Conservation (phyloP, 2,797 vertebrate genomes). For the Bryconaethiops microstoma region DNA sequence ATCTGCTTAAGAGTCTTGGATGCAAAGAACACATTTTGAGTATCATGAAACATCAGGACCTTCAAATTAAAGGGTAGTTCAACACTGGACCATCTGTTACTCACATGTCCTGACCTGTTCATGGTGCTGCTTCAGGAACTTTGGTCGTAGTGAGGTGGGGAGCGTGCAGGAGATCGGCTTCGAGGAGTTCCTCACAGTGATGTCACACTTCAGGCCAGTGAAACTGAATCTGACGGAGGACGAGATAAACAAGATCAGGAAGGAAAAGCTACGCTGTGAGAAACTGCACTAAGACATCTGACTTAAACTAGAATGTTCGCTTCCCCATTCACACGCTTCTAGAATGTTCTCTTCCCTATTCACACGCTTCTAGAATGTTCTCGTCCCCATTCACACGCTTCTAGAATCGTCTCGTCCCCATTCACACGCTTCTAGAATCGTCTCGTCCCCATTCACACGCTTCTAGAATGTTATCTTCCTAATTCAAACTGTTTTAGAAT, state of each 20-base stretch:
- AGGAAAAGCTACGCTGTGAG: constrained; percentile 90
- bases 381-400: neutral
- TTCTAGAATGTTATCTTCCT: neutral
- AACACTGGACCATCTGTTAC: neutral
- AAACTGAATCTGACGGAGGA: constrained; percentile 78
- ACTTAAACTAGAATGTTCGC: neutral
- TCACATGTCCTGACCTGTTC: neutral
- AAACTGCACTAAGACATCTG: neutral
- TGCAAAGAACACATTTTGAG: neutral
- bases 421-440: neutral
- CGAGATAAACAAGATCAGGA: constrained; percentile 77
- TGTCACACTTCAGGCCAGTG: constrained; percentile 91
- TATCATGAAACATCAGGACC: neutral
- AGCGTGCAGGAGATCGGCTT: constrained; percentile 83
- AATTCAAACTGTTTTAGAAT: neutral
- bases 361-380: neutral
- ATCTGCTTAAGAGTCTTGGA: neutral
- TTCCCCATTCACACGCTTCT: neutral
- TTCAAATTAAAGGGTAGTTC: neutral
- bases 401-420: neutral
- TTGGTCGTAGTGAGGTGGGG: constrained; percentile 71
- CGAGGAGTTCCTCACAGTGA: constrained; percentile 91
- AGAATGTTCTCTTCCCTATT: neutral
- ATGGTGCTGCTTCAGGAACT: constrained; percentile 78
- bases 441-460: neutral